Evolutionary conservation across 2,113 vertebrate species (phyloP).

Genomic region (Sprattus sprattus): DNA sequence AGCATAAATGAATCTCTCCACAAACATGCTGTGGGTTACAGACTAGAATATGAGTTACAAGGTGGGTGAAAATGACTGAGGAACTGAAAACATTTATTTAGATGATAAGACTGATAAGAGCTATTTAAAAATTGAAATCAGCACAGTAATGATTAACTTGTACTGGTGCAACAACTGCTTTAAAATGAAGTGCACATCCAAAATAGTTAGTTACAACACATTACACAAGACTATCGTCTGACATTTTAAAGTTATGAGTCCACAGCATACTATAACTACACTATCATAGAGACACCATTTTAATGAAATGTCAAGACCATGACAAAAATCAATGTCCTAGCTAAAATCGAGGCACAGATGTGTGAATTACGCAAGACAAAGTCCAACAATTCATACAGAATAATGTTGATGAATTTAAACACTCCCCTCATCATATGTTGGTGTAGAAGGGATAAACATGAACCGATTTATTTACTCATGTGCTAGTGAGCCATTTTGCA

Average conservation of each 20-base stretch:
- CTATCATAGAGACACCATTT: background rate
- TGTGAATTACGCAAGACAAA: background rate
- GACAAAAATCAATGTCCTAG: background rate
- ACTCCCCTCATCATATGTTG: background rate
- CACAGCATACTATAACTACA: background rate
- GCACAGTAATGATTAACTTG: background rate
- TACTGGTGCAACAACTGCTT: background rate
- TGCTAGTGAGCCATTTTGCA: background rate
- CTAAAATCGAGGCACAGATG: background rate
- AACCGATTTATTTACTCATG: background rate
- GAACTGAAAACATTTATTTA: background rate
- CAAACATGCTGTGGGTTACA: background rate
- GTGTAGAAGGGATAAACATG: background rate
- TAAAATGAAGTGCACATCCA: background rate
- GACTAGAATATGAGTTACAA: background rate
- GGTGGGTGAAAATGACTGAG: background rate
- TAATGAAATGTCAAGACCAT: background rate
- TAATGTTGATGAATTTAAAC: background rate
- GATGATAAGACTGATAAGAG: no score
- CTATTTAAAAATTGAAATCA: background rate
- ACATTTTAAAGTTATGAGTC: background rate
- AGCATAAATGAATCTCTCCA: background rate
- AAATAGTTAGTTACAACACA: no score
- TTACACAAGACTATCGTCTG: background rate
- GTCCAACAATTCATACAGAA: background rate